Conservation (phyloP, 2,113 vertebrate species). For the Callopanchax toddi region DNA sequence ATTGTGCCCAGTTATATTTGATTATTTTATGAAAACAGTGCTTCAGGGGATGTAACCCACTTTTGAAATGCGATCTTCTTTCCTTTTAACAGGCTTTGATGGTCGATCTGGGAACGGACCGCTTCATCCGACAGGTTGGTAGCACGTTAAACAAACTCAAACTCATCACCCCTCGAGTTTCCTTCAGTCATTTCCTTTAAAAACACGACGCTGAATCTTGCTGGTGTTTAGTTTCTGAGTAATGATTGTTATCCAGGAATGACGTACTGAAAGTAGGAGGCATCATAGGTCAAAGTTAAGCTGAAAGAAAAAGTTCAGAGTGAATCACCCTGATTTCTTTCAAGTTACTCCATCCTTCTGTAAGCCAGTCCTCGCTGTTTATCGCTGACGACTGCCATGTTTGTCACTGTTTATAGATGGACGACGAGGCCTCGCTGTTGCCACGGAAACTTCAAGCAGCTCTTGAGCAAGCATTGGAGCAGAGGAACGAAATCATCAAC, state of each 20-base stretch:
- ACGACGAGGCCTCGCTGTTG: constrained; percentile 95
- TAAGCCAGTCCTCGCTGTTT: constrained; percentile 50
- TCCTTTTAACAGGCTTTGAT: constrained; percentile 87
- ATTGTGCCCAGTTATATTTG: too few relatives aligned
- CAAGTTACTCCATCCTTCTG: background rate
- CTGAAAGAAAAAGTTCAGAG: too few relatives aligned
- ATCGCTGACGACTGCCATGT: constrained; percentile 38
- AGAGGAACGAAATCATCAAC: constrained; percentile 94
- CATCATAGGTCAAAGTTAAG: too few relatives aligned
- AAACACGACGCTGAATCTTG: too few relatives aligned
- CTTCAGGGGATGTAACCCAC: background rate
- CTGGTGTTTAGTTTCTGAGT: too few relatives aligned
- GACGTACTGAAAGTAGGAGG: too few relatives aligned
- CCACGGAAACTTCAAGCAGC: constrained; percentile 97
- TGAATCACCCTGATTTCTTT: background rate
- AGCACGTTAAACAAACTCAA: background rate
- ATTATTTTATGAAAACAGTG: background rate
- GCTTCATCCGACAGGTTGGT: constrained; percentile 95
- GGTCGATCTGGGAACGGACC: constrained; percentile 96
- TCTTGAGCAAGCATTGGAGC: constrained; percentile 96
- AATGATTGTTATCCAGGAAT: too few relatives aligned
- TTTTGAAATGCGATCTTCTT: constrained; percentile 6
- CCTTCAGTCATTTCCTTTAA: background rate
- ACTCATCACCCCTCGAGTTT: background rate
- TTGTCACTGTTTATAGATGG: constrained; percentile 85